A percentile compares a stretch with the other conserved stretches of the same genome.
phyloP scores from a whole-genome alignment of 2,797 vertebrate species.

The Syngnathus acus region DNA sequence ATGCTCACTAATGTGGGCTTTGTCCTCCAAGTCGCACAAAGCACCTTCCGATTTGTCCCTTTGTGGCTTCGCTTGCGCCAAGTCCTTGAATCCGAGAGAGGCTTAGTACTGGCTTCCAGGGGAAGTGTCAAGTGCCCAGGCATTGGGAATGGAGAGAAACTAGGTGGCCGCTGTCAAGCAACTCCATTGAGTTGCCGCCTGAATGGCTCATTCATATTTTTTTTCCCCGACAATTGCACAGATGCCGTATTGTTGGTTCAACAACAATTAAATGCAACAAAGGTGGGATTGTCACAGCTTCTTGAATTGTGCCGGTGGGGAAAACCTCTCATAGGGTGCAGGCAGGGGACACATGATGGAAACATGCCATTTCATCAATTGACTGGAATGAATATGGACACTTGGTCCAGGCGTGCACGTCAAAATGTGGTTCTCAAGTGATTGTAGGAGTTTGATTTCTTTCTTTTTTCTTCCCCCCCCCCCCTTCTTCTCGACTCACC shows the following conservation, averaged over 20 bases:
- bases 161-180: conserved; percentile 57
- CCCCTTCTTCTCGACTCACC: too few species aligned
- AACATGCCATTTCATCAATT: background rate
- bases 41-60: conserved; percentile 65
- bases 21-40: conserved; percentile 66
- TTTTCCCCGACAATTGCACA: conserved; percentile 67
- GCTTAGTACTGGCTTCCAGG: conserved; percentile 66
- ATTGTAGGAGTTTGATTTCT: too few species aligned
- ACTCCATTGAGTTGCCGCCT: conserved; percentile 59
- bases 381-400: background rate
- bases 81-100: conserved; percentile 63
- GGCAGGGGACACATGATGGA: background rate
- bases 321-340: conserved; percentile 10
- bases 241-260: conserved; percentile 72
- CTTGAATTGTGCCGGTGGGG: conserved; percentile 39
- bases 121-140: conserved; percentile 68
- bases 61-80: conserved; percentile 66
- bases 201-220: conserved; percentile 80
- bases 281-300: conserved; percentile 62
- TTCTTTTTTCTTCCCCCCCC: too few species aligned
- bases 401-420: too few species aligned
- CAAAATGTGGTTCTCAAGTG: too few species aligned
- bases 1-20: conserved; percentile 70
- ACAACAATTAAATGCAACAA: conserved; percentile 64
- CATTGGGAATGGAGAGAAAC: conserved; percentile 63